These are phyloP conservation scores for Indicator maculatus DNA, from an alignment of 2,113 vertebrate genomes.

Conservation along the genomic window DNA sequence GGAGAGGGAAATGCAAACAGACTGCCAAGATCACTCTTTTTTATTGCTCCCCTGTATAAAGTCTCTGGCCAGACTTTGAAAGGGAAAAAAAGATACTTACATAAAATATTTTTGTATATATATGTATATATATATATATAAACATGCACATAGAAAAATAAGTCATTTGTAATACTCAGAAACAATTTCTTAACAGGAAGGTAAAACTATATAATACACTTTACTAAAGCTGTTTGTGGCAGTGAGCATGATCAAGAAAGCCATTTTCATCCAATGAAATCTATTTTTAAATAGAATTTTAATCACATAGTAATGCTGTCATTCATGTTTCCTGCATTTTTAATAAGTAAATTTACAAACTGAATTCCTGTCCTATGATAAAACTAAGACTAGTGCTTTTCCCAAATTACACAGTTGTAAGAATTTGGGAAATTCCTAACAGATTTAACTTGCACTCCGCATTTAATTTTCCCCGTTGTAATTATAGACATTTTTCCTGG, in stretches of 20 bases:
- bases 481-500: background rate
- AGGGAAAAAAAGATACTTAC: background rate
- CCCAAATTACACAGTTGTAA: slow-evolving; percentile 16
- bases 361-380: slow-evolving; percentile 21
- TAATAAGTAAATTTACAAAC: slow-evolving; percentile 46
- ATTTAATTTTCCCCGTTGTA: slow-evolving; percentile 11
- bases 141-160: background rate
- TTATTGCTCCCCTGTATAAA: background rate
- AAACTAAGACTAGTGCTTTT: slow-evolving; percentile 36
- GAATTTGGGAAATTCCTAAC: slow-evolving; percentile 53
- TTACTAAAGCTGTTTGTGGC: slow-evolving; percentile 60
- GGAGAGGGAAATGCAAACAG: background rate
- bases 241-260: slow-evolving; percentile 58
- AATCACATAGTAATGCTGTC: slow-evolving; percentile 36
- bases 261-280: slow-evolving; percentile 63
- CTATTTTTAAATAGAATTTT: slow-evolving; percentile 69
- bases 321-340: slow-evolving; percentile 46
- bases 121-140: background rate
- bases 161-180: slow-evolving; percentile 41
- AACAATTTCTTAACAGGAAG: slow-evolving; percentile 51
- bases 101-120: background rate
- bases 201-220: slow-evolving; percentile 43
- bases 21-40: background rate
- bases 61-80: background rate
- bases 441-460: slow-evolving; percentile 50